A percentile compares a stretch with the other conserved stretches of the same genome.
These are phyloP conservation scores for Odocoileus virginianus DNA, from an alignment of 2,113 vertebrate species.

Conservation along the genomic window DNA sequence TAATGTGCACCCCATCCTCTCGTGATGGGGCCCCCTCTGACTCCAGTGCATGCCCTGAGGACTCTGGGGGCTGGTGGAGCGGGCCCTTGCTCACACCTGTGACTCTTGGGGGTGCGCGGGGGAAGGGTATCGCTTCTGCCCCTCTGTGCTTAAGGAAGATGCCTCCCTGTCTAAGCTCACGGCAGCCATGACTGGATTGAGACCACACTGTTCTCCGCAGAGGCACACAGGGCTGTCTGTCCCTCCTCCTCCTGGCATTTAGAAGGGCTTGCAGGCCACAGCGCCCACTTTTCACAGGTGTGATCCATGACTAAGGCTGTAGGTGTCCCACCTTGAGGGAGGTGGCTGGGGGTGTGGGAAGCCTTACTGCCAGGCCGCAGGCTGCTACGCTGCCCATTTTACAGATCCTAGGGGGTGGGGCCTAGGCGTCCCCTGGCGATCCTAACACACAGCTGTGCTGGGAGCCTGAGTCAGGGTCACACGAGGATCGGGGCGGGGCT, in stretches of 20 bases:
- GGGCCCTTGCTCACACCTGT: neutral
- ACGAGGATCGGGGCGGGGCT: neutral
- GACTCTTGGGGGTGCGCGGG: neutral
- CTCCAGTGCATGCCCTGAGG: accelerated
- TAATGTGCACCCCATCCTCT: neutral
- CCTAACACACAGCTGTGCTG: neutral
- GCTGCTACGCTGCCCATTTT: neutral
- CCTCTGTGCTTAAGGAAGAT: accelerated
- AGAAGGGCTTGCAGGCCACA: neutral
- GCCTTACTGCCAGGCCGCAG: neutral
- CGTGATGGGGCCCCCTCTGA: neutral
- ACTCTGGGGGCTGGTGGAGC: neutral
- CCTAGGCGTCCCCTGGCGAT: neutral
- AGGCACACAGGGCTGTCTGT: neutral
- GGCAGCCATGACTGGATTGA: neutral
- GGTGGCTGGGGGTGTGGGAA: neutral
- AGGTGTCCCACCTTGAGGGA: neutral
- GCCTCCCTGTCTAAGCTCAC: neutral
- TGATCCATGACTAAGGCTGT: neutral
- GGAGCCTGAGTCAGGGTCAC: neutral
- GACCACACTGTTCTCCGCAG: neutral
- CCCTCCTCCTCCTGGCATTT: neutral
- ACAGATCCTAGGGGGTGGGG: neutral
- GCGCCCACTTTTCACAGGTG: neutral
- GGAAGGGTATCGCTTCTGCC: neutral